Evolutionary conservation across 2,888 invertebrate genomes (phyloP).

Genomic region (Germaria angustata): DNA sequence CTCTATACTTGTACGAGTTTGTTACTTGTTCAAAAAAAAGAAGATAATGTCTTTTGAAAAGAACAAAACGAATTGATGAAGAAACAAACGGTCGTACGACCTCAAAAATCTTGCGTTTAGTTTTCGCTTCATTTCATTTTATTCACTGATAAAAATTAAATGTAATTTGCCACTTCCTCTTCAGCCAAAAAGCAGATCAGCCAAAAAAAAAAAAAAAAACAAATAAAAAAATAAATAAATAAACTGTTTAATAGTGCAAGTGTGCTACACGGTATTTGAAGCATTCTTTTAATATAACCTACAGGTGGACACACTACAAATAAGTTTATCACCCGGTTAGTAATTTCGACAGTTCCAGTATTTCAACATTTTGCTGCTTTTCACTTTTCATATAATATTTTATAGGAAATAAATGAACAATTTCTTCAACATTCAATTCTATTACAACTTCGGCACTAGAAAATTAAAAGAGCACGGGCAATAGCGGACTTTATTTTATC

Average conservation of each 20-base stretch:
- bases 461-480: no score
- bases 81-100: conserved; percentile 52
- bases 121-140: conserved; percentile 65
- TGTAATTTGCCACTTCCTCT: conserved; percentile 79
- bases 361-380: no score
- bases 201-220: conserved; percentile 31
- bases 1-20: background rate
- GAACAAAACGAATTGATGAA: conserved; percentile 47
- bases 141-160: conserved; percentile 74
- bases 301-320: background rate
- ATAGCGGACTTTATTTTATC: no score
- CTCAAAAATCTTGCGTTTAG: conserved; percentile 58
- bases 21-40: conserved; percentile 31
- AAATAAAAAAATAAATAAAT: no score
- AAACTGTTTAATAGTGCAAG: conserved; percentile 61
- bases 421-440: no score
- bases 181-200: conserved; percentile 73
- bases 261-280: conserved; percentile 57
- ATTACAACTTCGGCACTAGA: no score
- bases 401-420: no score
- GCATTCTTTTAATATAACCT: conserved; percentile 15
- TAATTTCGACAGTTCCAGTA: background rate
- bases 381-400: no score
- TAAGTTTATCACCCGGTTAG: background rate
- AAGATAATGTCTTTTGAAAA: conserved; percentile 66